phyloP scores from a whole-genome alignment of 1,140 invertebrate genomes.

The Subanguina moxae region DNA sequence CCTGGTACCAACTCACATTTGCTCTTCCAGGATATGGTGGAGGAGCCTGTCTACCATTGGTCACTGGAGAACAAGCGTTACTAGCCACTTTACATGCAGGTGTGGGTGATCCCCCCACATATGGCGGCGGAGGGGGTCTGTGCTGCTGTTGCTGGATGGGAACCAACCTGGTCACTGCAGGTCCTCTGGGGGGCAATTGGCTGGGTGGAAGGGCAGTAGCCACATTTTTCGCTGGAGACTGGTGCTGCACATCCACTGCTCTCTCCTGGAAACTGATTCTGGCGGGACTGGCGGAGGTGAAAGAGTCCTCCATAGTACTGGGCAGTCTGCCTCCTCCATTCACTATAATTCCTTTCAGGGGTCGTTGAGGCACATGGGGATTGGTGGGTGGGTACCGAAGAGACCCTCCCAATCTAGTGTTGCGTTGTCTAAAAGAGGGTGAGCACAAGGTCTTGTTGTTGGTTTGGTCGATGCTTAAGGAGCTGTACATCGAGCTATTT shows the following conservation, averaged over 20 bases:
- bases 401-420: conserved; percentile 38
- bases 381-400: conserved; percentile 26
- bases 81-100: not conserved
- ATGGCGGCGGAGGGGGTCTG: not conserved
- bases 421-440: conserved; percentile 25
- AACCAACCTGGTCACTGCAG: not conserved
- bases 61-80: not conserved
- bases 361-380: conserved; percentile 7
- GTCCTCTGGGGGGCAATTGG: not conserved
- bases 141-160: not conserved
- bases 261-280: conserved; percentile 5
- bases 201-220: not conserved
- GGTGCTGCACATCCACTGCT: conserved; percentile 3
- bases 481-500: conserved; percentile 17
- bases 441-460: not conserved
- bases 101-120: not conserved
- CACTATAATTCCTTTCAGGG: not conserved
- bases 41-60: conserved; percentile 10
- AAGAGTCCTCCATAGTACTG: not conserved
- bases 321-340: conserved; percentile 5
- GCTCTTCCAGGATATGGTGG: conserved; percentile 24
- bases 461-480: conserved; percentile 10
- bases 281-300: too few relatives aligned
- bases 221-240: too few relatives aligned
- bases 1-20: not conserved